Base-by-base conservation (phyloP, 2,888 invertebrate species). In the Leistus spinibarbis region DNA sequence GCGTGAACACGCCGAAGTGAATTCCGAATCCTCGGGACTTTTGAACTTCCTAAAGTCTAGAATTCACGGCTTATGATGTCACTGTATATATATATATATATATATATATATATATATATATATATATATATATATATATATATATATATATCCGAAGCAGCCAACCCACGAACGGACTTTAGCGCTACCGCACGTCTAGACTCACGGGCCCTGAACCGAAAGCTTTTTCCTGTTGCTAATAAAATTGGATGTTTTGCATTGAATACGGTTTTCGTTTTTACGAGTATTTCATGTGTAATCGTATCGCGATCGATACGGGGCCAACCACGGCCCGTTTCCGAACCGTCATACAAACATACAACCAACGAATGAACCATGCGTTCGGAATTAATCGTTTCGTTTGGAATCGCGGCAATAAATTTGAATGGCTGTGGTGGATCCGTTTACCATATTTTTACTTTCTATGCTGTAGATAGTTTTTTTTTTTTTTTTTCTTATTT, bases 201-300 rank as follows among this genome's bases (percentile, higher is more conserved):
- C 40, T 40, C 7, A 10, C 16, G 17, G 54, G 20, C 23, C 70
- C 22, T 40, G 62, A 54, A 54, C 54, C 71, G 27, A 71, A 54
- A 71, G 71, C 71, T 54, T 24, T 54, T 64, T 71, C 54, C 71
- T 71, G 71, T 71, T 54, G 64, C 71, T 71, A 71, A 71, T 71
- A 71, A 71, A 71, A 71, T 71, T 71, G 71, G 71, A 71, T 71
- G 71, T 71, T 71, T 71, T 71, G 71, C 71, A 71, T 71, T 71
- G 71, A 71, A 71, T 71, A 63, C 64, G 64, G 71, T 71, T 16
- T 22, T 69, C 60, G 60, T 64, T 71, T 71, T 71, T 71, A 71
- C 71, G 71, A 71, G 71, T 64, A 71, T 64, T 70, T 70, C 69
- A 70, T 70, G 62, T 70, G 69, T 70, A 70, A 70, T 70, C 69